These are phyloP conservation scores for Amphiprion ocellaris DNA, from an alignment of 2,113 vertebrate species.

Conservation along the genomic window DNA sequence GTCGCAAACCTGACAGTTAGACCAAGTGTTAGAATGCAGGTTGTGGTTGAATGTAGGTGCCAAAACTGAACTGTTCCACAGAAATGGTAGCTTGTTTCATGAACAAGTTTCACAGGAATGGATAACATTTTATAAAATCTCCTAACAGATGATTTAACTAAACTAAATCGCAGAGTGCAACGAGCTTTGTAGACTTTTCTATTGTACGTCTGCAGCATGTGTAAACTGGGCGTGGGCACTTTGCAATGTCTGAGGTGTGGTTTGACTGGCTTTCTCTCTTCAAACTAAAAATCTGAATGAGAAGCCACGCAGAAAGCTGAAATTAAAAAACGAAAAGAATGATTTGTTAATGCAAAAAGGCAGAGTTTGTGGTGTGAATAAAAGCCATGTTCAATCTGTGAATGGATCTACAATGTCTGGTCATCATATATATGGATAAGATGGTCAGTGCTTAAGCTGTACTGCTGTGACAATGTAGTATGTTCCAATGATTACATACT, in stretches of 20 bases:
- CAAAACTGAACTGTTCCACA: not conserved
- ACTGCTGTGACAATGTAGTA: no score
- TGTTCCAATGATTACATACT: no score
- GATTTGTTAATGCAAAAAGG: not conserved
- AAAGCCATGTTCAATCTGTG: not conserved
- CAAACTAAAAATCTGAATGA: constrained; percentile 18
- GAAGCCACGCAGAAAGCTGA: not conserved
- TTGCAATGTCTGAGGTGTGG: constrained; percentile 35
- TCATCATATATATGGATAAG: no score
- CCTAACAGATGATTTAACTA: not conserved
- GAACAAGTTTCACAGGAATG: not conserved
- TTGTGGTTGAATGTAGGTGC: not conserved
- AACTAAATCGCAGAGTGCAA: not conserved
- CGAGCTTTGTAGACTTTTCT: not conserved
- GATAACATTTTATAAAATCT: not conserved
- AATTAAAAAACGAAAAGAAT: not conserved
- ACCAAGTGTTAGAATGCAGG: not conserved
- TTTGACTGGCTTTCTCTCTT: constrained; percentile 11
- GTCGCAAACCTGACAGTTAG: not conserved
- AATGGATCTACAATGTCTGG: not conserved
- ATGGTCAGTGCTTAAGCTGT: no score
- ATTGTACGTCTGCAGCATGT: constrained; percentile 28
- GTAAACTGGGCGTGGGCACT: constrained; percentile 58
- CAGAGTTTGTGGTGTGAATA: constrained; percentile 7
- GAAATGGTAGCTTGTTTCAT: no score